Base-by-base conservation (phyloP, 1,140 invertebrate species). In the Leptoteleia sp. region DNA sequence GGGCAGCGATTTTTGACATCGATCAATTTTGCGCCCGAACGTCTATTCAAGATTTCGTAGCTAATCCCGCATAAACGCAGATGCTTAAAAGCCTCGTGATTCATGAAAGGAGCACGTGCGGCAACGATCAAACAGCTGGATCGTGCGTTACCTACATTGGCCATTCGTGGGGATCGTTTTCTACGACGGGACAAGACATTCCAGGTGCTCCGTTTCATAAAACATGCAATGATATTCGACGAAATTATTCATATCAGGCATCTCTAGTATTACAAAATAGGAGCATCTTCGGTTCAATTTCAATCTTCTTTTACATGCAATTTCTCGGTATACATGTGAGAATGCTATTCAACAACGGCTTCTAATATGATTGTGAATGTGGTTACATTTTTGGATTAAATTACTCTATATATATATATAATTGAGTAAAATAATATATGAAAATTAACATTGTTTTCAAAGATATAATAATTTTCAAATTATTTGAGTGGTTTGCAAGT, bases 71-170 rank as follows among this genome's bases (percentile, higher is more conserved):
- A 73, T 80, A 85, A 85, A 85, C 85, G 86, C 86, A 87, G 85
- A 87, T 87, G 86, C 82, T 76, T 68, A 52, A 73, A 76, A 65
- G 77, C 75, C 71, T 62, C 57, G 50, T 59, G 75, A 70, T 71
- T 64, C 65, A 81, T 84, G 83, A 86, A 85, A 84, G 84, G 83
- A 79, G 81, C 81, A 82, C 83, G 81, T 81, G 87, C 85, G 84
- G 84, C 82, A 75, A 81, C 83, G 84, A 89, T 88, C 87, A 87
- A 88, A 89, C 88, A 89, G 87, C 88, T 89, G 88, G 87, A 89
- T 87, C 85, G 86, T 87, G 88, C 86, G 81, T 77, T 79, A 82
- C 85, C 84, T 87, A 81, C 83, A 71, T 48, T 57, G 70, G 80
- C 81, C 71, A 45, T 54, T 8, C 42, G 43, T 68, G 80, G 86